A percentile compares a stretch with the other conserved stretches of the same genome.
phyloP scores from a whole-genome alignment of 2,888 invertebrate species.

The Drosophila sordidula region DNA sequence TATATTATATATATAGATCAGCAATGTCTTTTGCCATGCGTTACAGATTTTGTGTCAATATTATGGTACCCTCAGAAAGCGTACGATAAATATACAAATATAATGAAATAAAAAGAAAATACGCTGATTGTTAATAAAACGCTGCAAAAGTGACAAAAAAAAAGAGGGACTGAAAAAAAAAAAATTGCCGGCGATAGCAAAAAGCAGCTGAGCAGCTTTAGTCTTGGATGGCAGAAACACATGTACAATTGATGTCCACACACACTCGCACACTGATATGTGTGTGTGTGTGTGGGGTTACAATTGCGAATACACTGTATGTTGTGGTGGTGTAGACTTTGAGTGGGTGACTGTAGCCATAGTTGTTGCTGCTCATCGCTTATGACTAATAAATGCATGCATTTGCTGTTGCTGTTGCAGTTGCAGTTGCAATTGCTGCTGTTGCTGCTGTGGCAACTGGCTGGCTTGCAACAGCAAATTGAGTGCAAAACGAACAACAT shows the following conservation, averaged over 20 bases:
- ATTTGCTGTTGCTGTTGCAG: slow-evolving; percentile 18
- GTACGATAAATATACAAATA: slow-evolving; percentile 11
- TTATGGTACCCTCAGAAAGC: background rate
- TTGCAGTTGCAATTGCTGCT: slow-evolving; percentile 25
- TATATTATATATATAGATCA: too few species aligned
- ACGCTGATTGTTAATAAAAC: slow-evolving; percentile 52
- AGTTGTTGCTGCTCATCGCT: slow-evolving; percentile 38
- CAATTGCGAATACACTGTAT: slow-evolving; percentile 2
- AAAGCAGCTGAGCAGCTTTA: slow-evolving; percentile 52
- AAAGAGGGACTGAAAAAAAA: slow-evolving; percentile 4
- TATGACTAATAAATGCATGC: slow-evolving; percentile 49
- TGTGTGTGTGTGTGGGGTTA: slow-evolving; percentile 3
- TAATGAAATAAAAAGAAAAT: slow-evolving; percentile 30
- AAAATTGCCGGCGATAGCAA: slow-evolving; percentile 45
- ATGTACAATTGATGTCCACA: slow-evolving; percentile 52
- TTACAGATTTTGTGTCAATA: background rate
- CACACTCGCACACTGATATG: background rate
- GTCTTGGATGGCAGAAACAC: slow-evolving; percentile 44
- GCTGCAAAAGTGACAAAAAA: slow-evolving; percentile 39
- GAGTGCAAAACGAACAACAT: slow-evolving; percentile 51
- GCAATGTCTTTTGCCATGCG: too few species aligned
- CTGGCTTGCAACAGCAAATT: slow-evolving; percentile 54
- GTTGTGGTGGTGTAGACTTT: slow-evolving; percentile 10
- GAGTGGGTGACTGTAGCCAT: slow-evolving; percentile 40
- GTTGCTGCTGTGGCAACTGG: slow-evolving; percentile 34